phyloP scores from a whole-genome alignment of 2,797 vertebrate species.

The Threskiornis aethiopicus region DNA sequence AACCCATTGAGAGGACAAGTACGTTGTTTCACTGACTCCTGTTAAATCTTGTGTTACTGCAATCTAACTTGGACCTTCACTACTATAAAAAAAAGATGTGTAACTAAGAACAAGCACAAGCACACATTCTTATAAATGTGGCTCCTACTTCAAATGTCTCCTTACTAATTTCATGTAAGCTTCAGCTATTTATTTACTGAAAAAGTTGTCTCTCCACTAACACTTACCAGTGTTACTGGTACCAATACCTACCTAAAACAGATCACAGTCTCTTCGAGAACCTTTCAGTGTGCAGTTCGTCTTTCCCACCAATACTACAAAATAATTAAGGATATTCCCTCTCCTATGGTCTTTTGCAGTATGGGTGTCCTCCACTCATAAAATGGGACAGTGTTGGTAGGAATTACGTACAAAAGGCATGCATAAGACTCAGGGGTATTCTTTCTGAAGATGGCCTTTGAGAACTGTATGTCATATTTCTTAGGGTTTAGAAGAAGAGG shows the following conservation, averaged over 20 bases:
- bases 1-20: background rate
- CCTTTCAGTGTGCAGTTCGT: background rate
- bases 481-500: background rate
- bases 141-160: background rate
- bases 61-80: background rate
- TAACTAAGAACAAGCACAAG: background rate
- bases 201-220: background rate
- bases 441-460: background rate
- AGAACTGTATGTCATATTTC: background rate
- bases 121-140: background rate
- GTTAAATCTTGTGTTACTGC: background rate
- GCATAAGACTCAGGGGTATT: background rate
- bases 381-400: background rate
- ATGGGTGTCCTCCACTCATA: background rate
- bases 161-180: background rate
- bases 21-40: background rate
- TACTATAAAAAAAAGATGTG: background rate
- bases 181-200: background rate
- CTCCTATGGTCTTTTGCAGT: background rate
- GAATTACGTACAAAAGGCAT: rapidly evolving
- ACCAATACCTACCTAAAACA: background rate
- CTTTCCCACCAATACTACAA: background rate
- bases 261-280: background rate
- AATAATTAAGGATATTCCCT: background rate
- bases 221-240: background rate